These are phyloP conservation scores for Phlogophora meticulosa DNA, from an alignment of 2,888 invertebrate species.

Conservation along the genomic window DNA sequence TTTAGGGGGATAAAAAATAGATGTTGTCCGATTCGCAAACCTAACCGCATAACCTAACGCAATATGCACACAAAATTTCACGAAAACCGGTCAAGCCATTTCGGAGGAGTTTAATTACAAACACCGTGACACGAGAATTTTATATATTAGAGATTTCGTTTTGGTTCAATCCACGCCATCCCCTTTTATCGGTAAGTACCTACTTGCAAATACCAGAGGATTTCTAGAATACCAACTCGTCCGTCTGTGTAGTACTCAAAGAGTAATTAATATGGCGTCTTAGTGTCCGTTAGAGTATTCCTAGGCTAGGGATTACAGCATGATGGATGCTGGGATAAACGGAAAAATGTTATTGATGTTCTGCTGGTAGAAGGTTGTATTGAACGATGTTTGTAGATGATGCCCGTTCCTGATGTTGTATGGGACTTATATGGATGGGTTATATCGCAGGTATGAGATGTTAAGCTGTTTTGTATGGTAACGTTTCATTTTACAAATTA, in stretches of 20 bases:
- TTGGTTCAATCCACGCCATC: too few species aligned
- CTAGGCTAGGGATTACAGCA: constrained; percentile 44
- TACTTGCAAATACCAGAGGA: neutral
- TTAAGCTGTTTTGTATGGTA: neutral
- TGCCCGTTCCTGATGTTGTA: neutral
- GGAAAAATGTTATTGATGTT: constrained; percentile 49
- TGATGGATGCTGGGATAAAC: constrained; percentile 51
- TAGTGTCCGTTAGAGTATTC: constrained; percentile 14
- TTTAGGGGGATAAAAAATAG: too few species aligned
- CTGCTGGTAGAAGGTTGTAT: constrained; percentile 1
- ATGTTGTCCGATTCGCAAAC: too few species aligned
- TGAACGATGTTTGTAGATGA: constrained; percentile 1
- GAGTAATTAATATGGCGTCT: constrained; percentile 46
- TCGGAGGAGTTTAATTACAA: too few species aligned
- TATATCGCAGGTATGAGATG: neutral
- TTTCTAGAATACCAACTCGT: neutral
- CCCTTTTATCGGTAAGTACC: too few species aligned
- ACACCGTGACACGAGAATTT: too few species aligned
- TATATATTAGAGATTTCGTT: too few species aligned
- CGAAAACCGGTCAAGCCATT: too few species aligned
- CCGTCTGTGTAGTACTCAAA: constrained; percentile 12
- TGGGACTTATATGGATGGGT: constrained; percentile 9
- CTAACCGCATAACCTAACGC: too few species aligned
- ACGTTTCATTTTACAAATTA: too few species aligned
- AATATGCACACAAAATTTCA: too few species aligned